Percentiles rank a stretch among this genome's conserved stretches.
phyloP scores from a whole-genome alignment of 2,113 vertebrate species.

The Chelonoidis abingdonii region DNA sequence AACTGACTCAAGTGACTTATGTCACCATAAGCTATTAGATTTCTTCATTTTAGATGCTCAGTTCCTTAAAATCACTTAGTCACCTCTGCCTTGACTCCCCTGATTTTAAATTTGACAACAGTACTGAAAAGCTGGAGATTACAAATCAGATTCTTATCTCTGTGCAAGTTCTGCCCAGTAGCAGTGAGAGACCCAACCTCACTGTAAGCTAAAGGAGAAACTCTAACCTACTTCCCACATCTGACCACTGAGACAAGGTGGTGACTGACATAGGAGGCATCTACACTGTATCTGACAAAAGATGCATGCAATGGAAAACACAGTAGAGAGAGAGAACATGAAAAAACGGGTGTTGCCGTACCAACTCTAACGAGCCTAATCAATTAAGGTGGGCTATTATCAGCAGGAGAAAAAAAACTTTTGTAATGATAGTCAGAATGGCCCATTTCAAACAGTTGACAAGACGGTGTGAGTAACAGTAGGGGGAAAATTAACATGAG shows the following conservation, averaged over 20 bases:
- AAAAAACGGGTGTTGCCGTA: no score
- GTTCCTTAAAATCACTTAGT: background rate
- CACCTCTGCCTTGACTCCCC: background rate
- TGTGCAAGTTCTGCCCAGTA: background rate
- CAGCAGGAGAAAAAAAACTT: no score
- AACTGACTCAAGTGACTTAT: background rate
- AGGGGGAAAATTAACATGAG: no score
- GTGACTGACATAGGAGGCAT: background rate
- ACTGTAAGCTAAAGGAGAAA: background rate
- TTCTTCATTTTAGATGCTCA: no score
- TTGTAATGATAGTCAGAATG: no score
- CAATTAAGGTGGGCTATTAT: no score
- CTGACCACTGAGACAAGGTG: background rate
- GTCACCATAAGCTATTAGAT: background rate
- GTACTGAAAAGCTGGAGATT: background rate
- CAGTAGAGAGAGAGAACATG: no score
- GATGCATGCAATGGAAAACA: no score
- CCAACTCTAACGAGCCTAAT: no score
- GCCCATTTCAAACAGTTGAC: no score
- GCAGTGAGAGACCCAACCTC: background rate
- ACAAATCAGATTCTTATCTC: background rate
- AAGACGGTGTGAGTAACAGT: no score
- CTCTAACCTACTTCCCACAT: background rate
- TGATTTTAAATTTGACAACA: background rate
- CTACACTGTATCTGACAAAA: background rate